phyloP scores from a whole-genome alignment of 2,888 invertebrate genomes.

The Platycheirus rosarum region DNA sequence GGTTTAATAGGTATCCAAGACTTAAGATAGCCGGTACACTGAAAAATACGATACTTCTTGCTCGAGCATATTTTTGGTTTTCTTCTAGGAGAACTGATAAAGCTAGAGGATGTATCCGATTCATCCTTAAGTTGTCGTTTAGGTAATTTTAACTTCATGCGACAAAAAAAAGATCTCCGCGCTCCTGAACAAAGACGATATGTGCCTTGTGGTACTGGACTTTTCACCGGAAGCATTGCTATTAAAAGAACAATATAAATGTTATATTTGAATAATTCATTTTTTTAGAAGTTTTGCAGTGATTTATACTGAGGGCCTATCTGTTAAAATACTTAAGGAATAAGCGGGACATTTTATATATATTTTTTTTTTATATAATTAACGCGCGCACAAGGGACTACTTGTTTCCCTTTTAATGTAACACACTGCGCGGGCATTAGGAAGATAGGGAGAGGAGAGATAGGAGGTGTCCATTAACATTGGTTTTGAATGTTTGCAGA shows the following conservation, averaged over 20 bases:
- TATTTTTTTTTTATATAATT: no score
- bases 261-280: no score
- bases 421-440: no score
- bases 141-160: conserved; percentile 91
- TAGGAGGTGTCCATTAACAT: no score
- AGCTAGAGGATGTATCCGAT: conserved; percentile 82
- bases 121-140: conserved; percentile 89
- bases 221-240: conserved; percentile 96
- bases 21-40: conserved; percentile 96
- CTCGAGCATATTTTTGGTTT: conserved; percentile 86
- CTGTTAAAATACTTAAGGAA: no score
- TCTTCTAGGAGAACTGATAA: conserved; percentile 85
- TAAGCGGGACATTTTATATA: no score
- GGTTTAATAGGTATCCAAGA: conserved; percentile 94
- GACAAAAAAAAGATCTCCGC: conserved; percentile 95
- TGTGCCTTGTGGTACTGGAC: conserved; percentile 90
- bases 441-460: no score
- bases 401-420: no score
- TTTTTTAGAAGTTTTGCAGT: no score
- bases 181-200: conserved; percentile 94
- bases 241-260: conserved; percentile 75
- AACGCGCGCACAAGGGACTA: no score
- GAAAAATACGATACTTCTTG: conserved; percentile 93
- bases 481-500: no score
- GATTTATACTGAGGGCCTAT: no score